Percentiles rank a stretch among this genome's conserved stretches.
Evolutionary conservation across 1,140 invertebrate species (phyloP).

Genomic region (Episyrphus balteatus): DNA sequence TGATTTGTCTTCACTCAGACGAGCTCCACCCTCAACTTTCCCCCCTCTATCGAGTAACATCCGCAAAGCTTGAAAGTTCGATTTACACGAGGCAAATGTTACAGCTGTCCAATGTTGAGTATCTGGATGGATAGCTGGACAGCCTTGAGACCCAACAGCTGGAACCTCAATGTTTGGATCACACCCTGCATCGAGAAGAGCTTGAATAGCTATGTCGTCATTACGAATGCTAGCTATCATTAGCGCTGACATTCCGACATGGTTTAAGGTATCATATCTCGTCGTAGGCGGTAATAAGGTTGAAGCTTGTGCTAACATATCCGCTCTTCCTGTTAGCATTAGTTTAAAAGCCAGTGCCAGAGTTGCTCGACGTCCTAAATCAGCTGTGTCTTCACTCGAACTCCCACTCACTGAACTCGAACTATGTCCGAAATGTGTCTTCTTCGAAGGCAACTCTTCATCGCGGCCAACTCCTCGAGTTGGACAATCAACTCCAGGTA

Average conservation of each 20-base stretch:
- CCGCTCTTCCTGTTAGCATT: slow-evolving; percentile 59
- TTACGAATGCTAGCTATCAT: slow-evolving; percentile 72
- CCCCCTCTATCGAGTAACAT: slow-evolving; percentile 66
- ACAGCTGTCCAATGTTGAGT: slow-evolving; percentile 70
- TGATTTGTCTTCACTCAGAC: slow-evolving; percentile 67
- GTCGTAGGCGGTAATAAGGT: slow-evolving; percentile 61
- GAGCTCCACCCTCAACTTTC: slow-evolving; percentile 74
- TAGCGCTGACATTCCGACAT: slow-evolving; percentile 64
- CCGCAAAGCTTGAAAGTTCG: slow-evolving; percentile 43
- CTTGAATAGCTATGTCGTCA: slow-evolving; percentile 60
- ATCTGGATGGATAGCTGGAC: slow-evolving; percentile 49
- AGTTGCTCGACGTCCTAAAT: slow-evolving; percentile 47
- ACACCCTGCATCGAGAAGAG: slow-evolving; percentile 65
- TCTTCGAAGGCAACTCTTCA: slow-evolving; percentile 38
- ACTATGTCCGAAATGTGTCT: slow-evolving; percentile 15
- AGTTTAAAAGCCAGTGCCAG: slow-evolving; percentile 71
- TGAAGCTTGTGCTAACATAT: slow-evolving; percentile 66
- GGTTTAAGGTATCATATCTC: slow-evolving; percentile 61
- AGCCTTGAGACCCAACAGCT: slow-evolving; percentile 20
- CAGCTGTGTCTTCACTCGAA: slow-evolving; percentile 28
- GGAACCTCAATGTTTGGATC: slow-evolving; percentile 64
- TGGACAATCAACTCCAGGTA: slow-evolving; percentile 82
- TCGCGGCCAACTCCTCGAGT: slow-evolving; percentile 53
- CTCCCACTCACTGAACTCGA: background rate
- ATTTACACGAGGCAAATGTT: slow-evolving; percentile 54